Percentiles rank a stretch among this genome's conserved stretches.
Conservation (phyloP, 2,797 vertebrate genomes). For the Xerus rutilus region DNA sequence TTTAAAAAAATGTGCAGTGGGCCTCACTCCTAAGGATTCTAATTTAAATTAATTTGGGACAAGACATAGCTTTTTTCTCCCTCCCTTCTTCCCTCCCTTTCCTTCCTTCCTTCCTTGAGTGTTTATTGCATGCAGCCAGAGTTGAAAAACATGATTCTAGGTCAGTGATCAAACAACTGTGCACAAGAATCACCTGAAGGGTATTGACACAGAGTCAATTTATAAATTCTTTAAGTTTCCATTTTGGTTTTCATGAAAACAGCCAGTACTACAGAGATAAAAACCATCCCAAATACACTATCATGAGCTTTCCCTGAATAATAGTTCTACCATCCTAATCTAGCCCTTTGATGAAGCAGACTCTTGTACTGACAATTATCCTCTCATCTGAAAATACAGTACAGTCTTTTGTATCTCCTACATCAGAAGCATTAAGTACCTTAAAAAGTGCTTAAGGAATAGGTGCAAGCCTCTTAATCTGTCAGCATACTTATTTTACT, state of each 20-base stretch:
- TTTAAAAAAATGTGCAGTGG: background rate
- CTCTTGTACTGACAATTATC: background rate
- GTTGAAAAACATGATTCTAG: background rate
- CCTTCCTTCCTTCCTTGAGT: background rate
- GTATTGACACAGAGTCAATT: background rate
- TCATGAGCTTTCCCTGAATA: background rate
- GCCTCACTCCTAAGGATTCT: background rate
- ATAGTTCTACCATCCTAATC: background rate
- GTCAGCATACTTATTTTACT: background rate
- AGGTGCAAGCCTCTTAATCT: background rate
- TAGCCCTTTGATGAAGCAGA: background rate
- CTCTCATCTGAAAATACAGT: background rate
- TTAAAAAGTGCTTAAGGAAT: background rate
- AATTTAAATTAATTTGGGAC: constrained; percentile 18
- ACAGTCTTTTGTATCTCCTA: background rate
- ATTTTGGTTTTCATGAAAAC: background rate
- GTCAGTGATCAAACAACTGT: background rate
- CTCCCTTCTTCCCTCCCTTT: background rate
- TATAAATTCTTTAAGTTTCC: background rate
- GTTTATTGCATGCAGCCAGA: background rate
- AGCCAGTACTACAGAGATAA: background rate
- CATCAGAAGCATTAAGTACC: background rate
- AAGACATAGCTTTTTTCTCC: background rate
- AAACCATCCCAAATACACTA: background rate
- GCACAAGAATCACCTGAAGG: background rate